Evolutionary conservation across 2,113 vertebrate genomes (phyloP).

Genomic region (Myotis lucifugus): DNA sequence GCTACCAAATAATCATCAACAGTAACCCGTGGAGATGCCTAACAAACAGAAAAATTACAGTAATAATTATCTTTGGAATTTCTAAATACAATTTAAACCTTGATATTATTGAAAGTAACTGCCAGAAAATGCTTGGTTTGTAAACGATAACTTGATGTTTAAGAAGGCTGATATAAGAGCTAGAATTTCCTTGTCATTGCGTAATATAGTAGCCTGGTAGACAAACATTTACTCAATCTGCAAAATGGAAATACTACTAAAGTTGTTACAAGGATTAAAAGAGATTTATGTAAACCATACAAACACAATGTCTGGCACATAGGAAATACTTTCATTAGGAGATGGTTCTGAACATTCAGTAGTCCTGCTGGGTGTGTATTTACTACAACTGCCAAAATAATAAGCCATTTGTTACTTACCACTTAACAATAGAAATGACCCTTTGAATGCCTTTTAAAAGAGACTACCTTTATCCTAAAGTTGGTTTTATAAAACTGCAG

Average conservation of each 20-base stretch:
- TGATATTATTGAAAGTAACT: background rate
- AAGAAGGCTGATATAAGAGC: slow-evolving; percentile 7
- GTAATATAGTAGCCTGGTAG: background rate
- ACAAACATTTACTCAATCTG: background rate
- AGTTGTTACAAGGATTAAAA: background rate
- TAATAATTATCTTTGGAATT: background rate
- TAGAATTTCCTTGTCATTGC: background rate
- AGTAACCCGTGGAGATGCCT: slow-evolving; percentile 97
- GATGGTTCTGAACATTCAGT: background rate
- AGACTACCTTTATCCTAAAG: background rate
- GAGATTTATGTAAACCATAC: background rate
- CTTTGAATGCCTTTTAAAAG: background rate
- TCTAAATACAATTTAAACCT: background rate
- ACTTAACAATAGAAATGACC: background rate
- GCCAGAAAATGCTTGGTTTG: background rate
- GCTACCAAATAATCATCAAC: slow-evolving; percentile 92
- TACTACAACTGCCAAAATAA: background rate
- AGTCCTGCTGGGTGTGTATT: background rate
- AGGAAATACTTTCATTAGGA: background rate
- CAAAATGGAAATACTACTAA: background rate
- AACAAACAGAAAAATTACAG: slow-evolving; percentile 55
- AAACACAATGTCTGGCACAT: background rate
- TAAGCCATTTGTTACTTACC: background rate
- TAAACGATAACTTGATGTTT: background rate
- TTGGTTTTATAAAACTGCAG: background rate